Evolutionary conservation across 2,113 vertebrate genomes (phyloP), one percentile per base, ranked within the genome.

Genomic region (Peromyscus californicus): DNA sequence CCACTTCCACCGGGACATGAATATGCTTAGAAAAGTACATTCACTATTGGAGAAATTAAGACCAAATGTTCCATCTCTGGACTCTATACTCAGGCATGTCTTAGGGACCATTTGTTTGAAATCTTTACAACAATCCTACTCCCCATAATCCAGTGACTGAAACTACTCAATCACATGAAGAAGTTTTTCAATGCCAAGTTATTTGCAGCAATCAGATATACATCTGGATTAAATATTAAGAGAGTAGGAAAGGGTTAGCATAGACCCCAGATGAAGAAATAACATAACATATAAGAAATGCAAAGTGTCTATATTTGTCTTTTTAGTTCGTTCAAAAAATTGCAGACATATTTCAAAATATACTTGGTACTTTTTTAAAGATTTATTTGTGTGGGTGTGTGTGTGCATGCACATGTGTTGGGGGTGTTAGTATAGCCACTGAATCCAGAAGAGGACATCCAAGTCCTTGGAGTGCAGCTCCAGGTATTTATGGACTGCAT

Each of bases 241-340:
- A 61, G 24, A 67, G n/a, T n/a, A 75, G 24, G 39, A 42, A 65
- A 93, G 54, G 6, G n/a, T 51, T 83, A 91, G 75, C 51, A 12
- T 82, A 63, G 63, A 22, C n/a, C 63, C 93, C 90, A 65, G 72
- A 21, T 82, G 29, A 92, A 95, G 61, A 91, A 96, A 63, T 79
- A 90, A 75, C 16, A 33, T 67, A 82, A 82, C 67, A 21, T 33
- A 51, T 78, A 21, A 74, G 24, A 87, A 97, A 86, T 67, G 0
- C 0, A 87, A 93, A 86, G 70, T n/a, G 80, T 90, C 85, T 87
- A 61, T 39, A 88, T 15, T 22, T 21, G 13, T 33, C 29, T 29
- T 95, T 87, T 16, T 21, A 78, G 21, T 61, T 87, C 36, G 83
- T 83, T 93, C 3, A 42, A 89, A 94, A 54, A 91, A 57, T 45